Conservation (phyloP, 2,797 vertebrate genomes). For the Ceyx erithaca region DNA sequence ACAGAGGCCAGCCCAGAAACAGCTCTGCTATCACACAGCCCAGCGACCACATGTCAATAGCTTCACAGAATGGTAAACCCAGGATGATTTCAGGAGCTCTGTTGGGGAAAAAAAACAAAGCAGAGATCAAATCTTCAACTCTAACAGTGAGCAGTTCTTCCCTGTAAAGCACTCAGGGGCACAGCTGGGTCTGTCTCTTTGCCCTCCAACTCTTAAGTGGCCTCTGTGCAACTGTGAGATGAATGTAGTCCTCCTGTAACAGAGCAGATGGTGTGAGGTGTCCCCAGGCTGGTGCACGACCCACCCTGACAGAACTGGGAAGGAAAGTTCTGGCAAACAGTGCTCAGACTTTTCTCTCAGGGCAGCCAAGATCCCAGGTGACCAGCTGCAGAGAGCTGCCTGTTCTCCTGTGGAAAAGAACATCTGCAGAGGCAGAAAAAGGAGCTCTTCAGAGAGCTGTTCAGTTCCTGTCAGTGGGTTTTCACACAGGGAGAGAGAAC, state of each 20-base stretch:
- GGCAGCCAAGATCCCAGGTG: not conserved
- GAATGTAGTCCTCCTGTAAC: not conserved
- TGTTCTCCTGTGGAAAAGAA: not conserved
- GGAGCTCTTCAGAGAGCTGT: not conserved
- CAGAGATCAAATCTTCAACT: not conserved
- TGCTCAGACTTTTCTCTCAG: not conserved
- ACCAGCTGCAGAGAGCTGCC: not conserved
- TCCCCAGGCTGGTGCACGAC: not conserved
- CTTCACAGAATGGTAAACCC: conserved; percentile 96
- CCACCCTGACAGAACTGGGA: not conserved
- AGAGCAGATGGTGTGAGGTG: not conserved
- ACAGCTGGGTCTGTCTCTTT: not conserved
- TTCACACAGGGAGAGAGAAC: not conserved
- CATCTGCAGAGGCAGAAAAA: not conserved
- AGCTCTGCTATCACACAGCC: conserved; percentile 98
- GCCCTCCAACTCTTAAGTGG: not conserved
- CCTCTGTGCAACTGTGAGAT: not conserved
- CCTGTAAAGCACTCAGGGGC: not conserved
- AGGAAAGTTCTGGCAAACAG: not conserved
- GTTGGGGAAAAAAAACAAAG: conserved; percentile 5
- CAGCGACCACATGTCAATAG: conserved; percentile 99
- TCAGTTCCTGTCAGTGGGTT: not conserved
- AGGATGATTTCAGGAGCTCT: conserved; percentile 99
- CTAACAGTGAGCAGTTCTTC: not conserved
- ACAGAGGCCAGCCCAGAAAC: conserved; percentile 97